A percentile compares a stretch with the other conserved stretches of the same genome.
phyloP scores from a whole-genome alignment of 2,888 invertebrate species.

The Drosophila neonasuta region DNA sequence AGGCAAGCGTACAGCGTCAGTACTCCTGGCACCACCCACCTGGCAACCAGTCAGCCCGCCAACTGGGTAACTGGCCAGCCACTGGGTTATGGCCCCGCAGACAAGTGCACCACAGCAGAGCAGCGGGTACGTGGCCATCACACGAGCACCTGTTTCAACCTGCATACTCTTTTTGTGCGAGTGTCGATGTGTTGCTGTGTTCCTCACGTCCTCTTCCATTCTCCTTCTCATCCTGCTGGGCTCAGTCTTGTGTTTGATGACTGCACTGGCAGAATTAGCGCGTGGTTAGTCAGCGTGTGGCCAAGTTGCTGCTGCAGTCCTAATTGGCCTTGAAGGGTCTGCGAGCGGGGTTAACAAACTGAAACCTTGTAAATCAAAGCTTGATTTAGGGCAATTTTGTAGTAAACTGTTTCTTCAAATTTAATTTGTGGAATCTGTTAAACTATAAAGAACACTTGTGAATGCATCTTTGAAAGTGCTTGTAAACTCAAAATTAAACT shows the following conservation, averaged over 20 bases:
- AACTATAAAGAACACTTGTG: too few relatives aligned
- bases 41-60: slow-evolving; percentile 12
- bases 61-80: slow-evolving; percentile 28
- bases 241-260: slow-evolving; percentile 62
- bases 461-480: too few relatives aligned
- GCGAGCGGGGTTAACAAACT: slow-evolving; percentile 19
- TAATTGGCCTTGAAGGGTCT: slow-evolving; percentile 62
- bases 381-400: slow-evolving; percentile 20
- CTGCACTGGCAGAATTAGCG: slow-evolving; percentile 69
- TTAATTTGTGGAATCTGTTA: too few relatives aligned
- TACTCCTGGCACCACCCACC: slow-evolving; percentile 3
- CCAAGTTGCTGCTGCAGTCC: slow-evolving; percentile 25
- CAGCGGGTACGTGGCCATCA: slow-evolving; percentile 42
- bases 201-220: not conserved
- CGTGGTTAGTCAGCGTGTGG: slow-evolving; percentile 34
- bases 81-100: slow-evolving; percentile 46
- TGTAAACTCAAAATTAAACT: too few relatives aligned
- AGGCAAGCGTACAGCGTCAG: slow-evolving; percentile 41
- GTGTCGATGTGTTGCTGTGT: slow-evolving; percentile 35
- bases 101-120: slow-evolving; percentile 47
- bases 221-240: not conserved
- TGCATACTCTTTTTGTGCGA: slow-evolving; percentile 34
- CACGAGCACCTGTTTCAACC: slow-evolving; percentile 46
- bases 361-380: slow-evolving; percentile 8
- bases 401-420: slow-evolving; percentile 3